Conservation (phyloP, 2,113 vertebrate species). For the Tachycineta bicolor region DNA sequence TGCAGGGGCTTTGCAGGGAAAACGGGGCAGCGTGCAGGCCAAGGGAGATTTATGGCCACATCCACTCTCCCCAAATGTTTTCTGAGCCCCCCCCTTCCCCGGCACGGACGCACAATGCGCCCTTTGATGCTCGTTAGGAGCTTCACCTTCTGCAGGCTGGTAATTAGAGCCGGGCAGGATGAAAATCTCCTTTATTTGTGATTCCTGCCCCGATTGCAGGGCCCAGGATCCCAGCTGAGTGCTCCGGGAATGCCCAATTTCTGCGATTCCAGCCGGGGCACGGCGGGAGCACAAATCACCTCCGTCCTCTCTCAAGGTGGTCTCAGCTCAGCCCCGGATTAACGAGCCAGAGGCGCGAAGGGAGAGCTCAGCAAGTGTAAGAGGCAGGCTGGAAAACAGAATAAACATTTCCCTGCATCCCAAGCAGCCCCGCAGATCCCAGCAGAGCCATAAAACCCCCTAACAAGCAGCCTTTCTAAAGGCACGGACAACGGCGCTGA, state of each 20-base stretch:
- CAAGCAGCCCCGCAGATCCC: not conserved
- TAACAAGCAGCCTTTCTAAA: slow-evolving; percentile 4
- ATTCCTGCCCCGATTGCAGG: not conserved
- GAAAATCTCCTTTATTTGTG: not conserved
- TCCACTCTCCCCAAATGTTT: not conserved
- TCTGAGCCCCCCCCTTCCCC: not conserved
- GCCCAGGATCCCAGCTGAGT: not conserved
- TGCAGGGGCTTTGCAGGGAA: not conserved
- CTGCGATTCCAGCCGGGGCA: not conserved
- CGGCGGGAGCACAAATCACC: not conserved
- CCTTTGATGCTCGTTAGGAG: slow-evolving; percentile 21
- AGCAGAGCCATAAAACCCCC: not conserved
- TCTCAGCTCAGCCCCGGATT: not conserved
- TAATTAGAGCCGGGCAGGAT: not conserved
- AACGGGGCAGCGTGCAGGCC: not conserved
- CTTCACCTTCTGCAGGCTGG: not conserved
- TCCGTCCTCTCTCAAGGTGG: not conserved
- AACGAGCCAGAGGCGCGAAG: not conserved
- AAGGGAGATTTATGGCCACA: not conserved
- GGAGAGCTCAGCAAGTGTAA: not conserved
- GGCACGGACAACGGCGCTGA: not conserved
- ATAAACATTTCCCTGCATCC: not conserved
- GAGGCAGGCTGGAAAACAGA: not conserved
- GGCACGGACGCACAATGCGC: not conserved
- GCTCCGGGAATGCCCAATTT: not conserved